Percentiles rank a stretch among this genome's conserved stretches.
Evolutionary conservation across 2,113 vertebrate species (phyloP).

Genomic region (Lathamus discolor): DNA sequence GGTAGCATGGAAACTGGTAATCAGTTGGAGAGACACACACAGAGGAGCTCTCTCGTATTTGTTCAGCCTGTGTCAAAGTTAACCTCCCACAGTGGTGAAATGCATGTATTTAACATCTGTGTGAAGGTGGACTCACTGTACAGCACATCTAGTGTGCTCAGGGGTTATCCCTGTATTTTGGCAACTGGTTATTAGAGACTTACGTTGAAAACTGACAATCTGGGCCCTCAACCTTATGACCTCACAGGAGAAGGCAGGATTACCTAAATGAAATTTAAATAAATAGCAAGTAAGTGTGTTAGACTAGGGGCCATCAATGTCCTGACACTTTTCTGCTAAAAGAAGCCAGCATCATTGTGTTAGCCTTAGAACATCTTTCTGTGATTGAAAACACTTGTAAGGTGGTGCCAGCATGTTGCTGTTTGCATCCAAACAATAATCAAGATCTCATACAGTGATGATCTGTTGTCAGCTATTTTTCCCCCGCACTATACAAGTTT

Average conservation of each 20-base stretch:
- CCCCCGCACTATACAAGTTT: slow-evolving; percentile 28
- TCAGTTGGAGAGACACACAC: not conserved
- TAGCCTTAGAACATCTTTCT: not conserved
- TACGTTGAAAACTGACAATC: not conserved
- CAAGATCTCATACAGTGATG: slow-evolving; percentile 58
- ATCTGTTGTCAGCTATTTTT: slow-evolving; percentile 63
- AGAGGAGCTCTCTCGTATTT: not conserved
- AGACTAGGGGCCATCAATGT: not conserved
- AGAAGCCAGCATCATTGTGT: not conserved
- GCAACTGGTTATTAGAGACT: not conserved
- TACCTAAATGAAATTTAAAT: not conserved
- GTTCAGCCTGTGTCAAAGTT: not conserved
- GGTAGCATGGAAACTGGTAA: not conserved
- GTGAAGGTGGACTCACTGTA: not conserved
- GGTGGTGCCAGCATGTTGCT: slow-evolving; percentile 9
- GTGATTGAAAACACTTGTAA: slow-evolving; percentile 42
- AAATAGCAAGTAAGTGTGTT: not conserved
- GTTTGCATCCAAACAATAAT: slow-evolving; percentile 64
- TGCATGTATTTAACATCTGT: not conserved
- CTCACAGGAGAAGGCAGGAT: not conserved
- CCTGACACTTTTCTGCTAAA: not conserved
- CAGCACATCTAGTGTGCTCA: fast-evolving
- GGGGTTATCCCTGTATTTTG: not conserved
- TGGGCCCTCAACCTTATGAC: not conserved
- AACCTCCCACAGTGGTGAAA: not conserved